Base-by-base conservation (phyloP, 2,113 vertebrate genomes). In the Gallinago jamesoni region DNA sequence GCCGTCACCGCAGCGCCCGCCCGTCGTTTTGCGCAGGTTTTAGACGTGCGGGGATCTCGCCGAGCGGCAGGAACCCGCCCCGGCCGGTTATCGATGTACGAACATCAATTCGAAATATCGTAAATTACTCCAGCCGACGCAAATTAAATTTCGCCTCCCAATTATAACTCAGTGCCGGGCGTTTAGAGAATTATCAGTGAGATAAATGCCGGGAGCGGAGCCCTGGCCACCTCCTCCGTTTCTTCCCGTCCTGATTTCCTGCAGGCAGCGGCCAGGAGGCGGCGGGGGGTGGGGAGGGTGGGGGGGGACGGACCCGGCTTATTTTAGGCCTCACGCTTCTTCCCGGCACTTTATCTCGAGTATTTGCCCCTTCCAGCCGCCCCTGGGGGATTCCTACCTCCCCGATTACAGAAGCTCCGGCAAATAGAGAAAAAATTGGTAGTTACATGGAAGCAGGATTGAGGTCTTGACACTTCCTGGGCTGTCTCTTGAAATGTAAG, bases 381-480 rank as follows among this genome's bases (percentile, higher is more conserved):
- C 95, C 72, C 91, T 78, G 85, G 90, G 75, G 93, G 56, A 33
- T 63, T 82, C 56, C 94, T 89, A 55, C 94, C 96, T 69, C 91
- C 90, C 84, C 79, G 94, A 95, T 94, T 96, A 97, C 70, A 91
- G 94, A 91, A 93, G 87, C 95, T 87, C 94, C 85, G 33, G 84
- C 97, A 96, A 96, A 96, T 84, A 95, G 89, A 95, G 86, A 70
- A 88, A 94, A 96, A 97, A 97, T 93, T 90, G 94, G 89, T 95
- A 90, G 94, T 96, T 97, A 96, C 89, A 94, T 78, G 88, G 96
- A 96, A 95, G 82, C 92, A 30, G 97, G 94, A 96, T 97, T 96
- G 97, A 96, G 97, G 97, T 97, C 97, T 95, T 97, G 97, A 97
- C 97, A 95, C 89, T 91, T 97, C 90, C 97, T 76, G 87, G 76